These are phyloP conservation scores for Troglohyphantes excavatus DNA, from an alignment of 2,888 invertebrate species.

Conservation along the genomic window DNA sequence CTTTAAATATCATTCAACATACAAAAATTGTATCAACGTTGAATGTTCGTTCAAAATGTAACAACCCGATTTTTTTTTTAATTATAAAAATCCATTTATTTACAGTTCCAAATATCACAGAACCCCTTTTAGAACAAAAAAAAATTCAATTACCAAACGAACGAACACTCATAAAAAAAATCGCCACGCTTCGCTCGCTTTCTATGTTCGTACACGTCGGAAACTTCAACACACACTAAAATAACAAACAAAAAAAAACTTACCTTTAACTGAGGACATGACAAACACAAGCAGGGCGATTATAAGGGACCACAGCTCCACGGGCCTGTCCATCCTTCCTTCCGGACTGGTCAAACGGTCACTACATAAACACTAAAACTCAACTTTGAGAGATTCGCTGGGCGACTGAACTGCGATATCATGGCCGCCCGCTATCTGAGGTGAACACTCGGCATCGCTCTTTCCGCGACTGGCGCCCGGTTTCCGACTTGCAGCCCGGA, in stretches of 20 bases:
- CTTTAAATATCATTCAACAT: too few species aligned
- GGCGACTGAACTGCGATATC: background rate
- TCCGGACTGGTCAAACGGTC: slow-evolving; percentile 45
- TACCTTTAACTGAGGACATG: slow-evolving; percentile 49
- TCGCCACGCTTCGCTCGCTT: background rate
- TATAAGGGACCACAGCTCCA: slow-evolving; percentile 16
- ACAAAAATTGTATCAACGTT: too few species aligned
- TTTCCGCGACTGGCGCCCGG: slow-evolving; percentile 59
- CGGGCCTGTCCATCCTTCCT: slow-evolving; percentile 46
- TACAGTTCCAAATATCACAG: background rate
- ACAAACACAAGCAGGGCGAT: slow-evolving; percentile 24
- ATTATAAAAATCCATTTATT: too few species aligned
- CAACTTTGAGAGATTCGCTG: slow-evolving; percentile 24
- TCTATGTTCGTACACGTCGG: background rate
- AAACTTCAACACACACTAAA: background rate
- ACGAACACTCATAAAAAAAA: background rate
- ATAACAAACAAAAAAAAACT: slow-evolving; percentile 19
- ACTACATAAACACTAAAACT: too few species aligned
- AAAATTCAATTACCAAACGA: background rate
- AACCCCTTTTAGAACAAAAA: background rate
- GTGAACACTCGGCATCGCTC: slow-evolving; percentile 8
- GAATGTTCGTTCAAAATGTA: too few species aligned
- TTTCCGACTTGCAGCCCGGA: slow-evolving; percentile 54
- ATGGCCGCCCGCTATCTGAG: slow-evolving; percentile 25
- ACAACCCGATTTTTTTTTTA: too few species aligned